phyloP scores from a whole-genome alignment of 2,797 vertebrate species.

The Labeo calbasu region DNA sequence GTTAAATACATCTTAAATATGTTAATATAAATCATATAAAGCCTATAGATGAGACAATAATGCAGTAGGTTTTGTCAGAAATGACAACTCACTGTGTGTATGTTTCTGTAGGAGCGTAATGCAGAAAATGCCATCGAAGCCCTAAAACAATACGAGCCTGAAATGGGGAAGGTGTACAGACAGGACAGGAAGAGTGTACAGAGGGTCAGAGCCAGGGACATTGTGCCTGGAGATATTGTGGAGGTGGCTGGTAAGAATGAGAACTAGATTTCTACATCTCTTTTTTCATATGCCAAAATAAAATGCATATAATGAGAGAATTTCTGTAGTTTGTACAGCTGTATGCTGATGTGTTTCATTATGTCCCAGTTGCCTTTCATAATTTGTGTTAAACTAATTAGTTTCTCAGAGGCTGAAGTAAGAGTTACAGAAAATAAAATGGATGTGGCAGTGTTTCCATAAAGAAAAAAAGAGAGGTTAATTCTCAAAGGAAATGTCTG shows the following conservation, averaged over 20 bases:
- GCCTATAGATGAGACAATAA: not conserved
- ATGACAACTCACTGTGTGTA: not conserved
- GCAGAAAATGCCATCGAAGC: conserved; percentile 83
- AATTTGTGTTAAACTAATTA: not conserved
- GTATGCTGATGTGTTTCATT: not conserved
- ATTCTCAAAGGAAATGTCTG: conserved; percentile 13
- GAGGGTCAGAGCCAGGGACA: conserved; percentile 78
- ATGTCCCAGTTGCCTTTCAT: not conserved
- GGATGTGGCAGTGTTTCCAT: not conserved
- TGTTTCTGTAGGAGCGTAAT: conserved; percentile 74
- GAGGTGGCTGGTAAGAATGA: conserved; percentile 77
- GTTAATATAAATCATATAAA: not conserved
- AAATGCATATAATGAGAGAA: not conserved
- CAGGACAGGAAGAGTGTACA: conserved; percentile 83
- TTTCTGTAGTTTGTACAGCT: not conserved
- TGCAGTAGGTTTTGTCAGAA: not conserved
- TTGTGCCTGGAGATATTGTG: conserved; percentile 82
- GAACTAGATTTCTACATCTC: not conserved
- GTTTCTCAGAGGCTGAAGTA: not conserved
- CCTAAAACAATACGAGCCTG: conserved; percentile 82
- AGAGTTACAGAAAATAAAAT: not conserved
- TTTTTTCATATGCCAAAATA: not conserved
- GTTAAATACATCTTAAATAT: not conserved
- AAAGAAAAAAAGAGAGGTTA: not conserved
- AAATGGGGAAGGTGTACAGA: conserved; percentile 83